These are phyloP conservation scores for Anthopleura xanthogrammica DNA, from an alignment of 92 coral and sea anemone genomes.

Conservation along the genomic window DNA sequence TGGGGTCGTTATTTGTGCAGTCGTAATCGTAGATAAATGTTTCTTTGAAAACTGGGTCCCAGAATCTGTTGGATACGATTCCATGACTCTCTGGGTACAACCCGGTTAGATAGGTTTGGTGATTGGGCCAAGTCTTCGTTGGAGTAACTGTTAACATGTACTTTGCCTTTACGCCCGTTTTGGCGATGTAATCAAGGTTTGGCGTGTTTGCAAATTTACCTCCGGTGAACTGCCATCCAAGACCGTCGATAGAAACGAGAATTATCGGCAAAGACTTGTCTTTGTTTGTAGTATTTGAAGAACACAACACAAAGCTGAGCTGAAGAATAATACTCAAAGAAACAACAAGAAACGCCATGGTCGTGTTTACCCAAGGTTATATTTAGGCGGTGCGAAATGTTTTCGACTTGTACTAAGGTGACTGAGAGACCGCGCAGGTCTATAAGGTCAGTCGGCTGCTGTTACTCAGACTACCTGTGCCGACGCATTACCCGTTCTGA, in stretches of 20 bases:
- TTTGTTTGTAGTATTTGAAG: neutral
- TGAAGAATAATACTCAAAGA: neutral
- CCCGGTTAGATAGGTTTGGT: constrained; percentile 42
- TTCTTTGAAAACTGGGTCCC: constrained; percentile 47
- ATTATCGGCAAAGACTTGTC: constrained; percentile 36
- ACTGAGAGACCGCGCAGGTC: no score
- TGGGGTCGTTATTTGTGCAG: constrained; percentile 44
- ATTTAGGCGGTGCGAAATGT: no score
- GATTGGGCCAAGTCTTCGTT: constrained; percentile 47
- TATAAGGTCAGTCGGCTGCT: no score
- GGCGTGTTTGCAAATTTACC: constrained; percentile 56
- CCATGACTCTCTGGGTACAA: constrained; percentile 57
- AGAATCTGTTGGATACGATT: constrained; percentile 38
- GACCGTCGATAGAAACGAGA: constrained; percentile 76
- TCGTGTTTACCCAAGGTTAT: neutral
- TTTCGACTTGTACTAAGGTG: no score
- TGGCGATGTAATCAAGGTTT: constrained; percentile 58
- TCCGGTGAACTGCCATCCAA: constrained; percentile 76
- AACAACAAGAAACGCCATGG: neutral
- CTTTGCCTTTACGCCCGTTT: constrained; percentile 44
- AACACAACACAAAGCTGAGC: neutral
- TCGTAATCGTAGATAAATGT: constrained; percentile 37
- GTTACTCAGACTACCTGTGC: no score
- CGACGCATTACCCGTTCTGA: no score
- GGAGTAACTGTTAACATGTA: constrained; percentile 39